These are phyloP conservation scores for Pecten maximus DNA, from an alignment of 2,888 invertebrate species.

Conservation along the genomic window DNA sequence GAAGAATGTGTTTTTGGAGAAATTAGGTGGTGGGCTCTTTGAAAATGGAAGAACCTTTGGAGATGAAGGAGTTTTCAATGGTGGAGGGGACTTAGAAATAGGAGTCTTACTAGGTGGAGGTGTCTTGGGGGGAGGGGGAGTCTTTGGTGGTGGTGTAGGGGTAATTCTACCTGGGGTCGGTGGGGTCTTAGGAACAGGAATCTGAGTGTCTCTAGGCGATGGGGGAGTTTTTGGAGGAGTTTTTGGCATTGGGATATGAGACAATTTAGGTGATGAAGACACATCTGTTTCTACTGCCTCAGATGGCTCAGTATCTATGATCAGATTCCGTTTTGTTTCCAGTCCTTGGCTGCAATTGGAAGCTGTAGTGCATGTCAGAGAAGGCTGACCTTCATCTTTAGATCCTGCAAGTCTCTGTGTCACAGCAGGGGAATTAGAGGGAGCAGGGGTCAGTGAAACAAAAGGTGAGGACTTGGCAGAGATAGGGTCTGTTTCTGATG, in stretches of 20 bases:
- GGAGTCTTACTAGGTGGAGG: not conserved
- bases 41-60: not conserved
- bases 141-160: not conserved
- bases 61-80: not conserved
- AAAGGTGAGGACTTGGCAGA: not conserved
- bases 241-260: slow-evolving; percentile 7
- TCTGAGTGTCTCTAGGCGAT: not conserved
- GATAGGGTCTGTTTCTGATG: not conserved
- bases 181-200: not conserved
- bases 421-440: not conserved
- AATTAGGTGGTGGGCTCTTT: not conserved
- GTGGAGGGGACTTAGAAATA: not conserved
- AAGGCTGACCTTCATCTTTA: not conserved
- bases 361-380: not conserved
- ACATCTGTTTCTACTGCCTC: not conserved
- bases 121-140: not conserved
- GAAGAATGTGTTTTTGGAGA: not conserved
- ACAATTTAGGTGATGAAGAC: not conserved
- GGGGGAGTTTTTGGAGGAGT: slow-evolving; percentile 14
- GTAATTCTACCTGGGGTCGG: not conserved
- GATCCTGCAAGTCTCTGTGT: slow-evolving; percentile 12
- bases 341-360: not conserved
- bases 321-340: not conserved
- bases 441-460: not conserved
- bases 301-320: not conserved